Evolutionary conservation across 1,140 invertebrate genomes (phyloP).

Genomic region (Papilio xuthus): DNA sequence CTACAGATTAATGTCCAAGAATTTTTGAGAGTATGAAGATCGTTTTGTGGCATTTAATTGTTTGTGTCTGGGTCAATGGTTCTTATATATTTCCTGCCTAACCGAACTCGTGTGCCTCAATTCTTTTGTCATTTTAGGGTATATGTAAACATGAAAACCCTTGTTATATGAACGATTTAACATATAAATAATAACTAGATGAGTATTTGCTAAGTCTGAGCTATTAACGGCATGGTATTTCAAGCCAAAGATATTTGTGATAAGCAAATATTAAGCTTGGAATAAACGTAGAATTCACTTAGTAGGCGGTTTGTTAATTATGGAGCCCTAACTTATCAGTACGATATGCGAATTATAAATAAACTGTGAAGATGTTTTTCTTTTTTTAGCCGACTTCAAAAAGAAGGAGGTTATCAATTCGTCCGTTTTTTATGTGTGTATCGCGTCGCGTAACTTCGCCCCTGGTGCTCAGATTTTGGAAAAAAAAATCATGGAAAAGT

Average conservation of each 20-base stretch:
- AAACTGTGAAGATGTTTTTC: too few relatives aligned
- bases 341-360: neutral
- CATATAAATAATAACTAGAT: neutral
- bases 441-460: too few relatives aligned
- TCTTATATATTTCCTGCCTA: neutral
- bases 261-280: neutral
- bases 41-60: neutral
- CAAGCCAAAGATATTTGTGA: constrained; percentile 3
- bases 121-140: constrained; percentile 15
- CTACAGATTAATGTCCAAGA: neutral
- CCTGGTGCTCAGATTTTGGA: too few relatives aligned
- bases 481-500: too few relatives aligned
- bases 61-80: neutral
- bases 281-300: constrained; percentile 4
- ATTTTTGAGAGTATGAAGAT: neutral
- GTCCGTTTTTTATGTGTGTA: too few relatives aligned
- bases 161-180: too few relatives aligned
- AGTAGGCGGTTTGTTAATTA: constrained; percentile 22
- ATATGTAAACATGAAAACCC: too few relatives aligned
- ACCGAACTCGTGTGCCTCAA: neutral
- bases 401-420: too few relatives aligned
- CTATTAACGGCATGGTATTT: neutral
- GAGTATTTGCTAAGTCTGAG: neutral
- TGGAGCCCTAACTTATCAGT: neutral
- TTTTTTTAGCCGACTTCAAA: too few relatives aligned